Base-by-base conservation (phyloP, 2,888 invertebrate genomes). In the Tortrix viridana region DNA sequence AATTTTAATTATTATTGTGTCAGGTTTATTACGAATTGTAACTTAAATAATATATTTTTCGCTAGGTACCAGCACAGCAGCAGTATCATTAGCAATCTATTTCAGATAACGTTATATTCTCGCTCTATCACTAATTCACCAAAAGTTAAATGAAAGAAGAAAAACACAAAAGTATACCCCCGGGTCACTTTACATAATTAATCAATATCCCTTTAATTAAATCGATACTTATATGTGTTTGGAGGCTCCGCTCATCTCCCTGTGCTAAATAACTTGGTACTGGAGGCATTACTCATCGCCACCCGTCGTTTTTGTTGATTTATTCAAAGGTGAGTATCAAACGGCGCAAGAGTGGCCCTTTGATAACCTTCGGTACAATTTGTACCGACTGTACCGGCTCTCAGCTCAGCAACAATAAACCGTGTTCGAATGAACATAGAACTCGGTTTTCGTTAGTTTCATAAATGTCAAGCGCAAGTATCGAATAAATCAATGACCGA, bases 291-390 rank as follows among this genome's bases (percentile, higher is more conserved):
- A 89, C 82, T 90, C 89, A 88, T 85, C 81, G 84, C 86, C 87
- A 77, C 88, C 90, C 88, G 91, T 87, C 86, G 90, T 84, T 90
- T 88, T 88, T 86, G 89, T 89, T 91, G 91, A 92, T 92, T 92
- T 92, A 92, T 92, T 87, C 88, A 86, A 85, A 85, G 81, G 81
- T 84, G 80, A 77, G 82, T 85, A 85, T 83, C 85, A 84, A 82
- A 85, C 84, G 80, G 81, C 83, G 86, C 81, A 80, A 75, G 81
- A 80, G 70, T 82, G 76, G 76, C 74, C 74, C 87, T 89, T 89
- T 89, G 85, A 88, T 89, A 87, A 80, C 84, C 84, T 79, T 80
- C 80, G 84, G 82, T 85, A 88, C 85, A 89, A 91, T 86, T 90
- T 89, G 88, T 89, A 83, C 76, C 77, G 78, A 76, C 12, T 79